phyloP scores from a whole-genome alignment of 2,113 vertebrate species.

The Lophura nycthemera region DNA sequence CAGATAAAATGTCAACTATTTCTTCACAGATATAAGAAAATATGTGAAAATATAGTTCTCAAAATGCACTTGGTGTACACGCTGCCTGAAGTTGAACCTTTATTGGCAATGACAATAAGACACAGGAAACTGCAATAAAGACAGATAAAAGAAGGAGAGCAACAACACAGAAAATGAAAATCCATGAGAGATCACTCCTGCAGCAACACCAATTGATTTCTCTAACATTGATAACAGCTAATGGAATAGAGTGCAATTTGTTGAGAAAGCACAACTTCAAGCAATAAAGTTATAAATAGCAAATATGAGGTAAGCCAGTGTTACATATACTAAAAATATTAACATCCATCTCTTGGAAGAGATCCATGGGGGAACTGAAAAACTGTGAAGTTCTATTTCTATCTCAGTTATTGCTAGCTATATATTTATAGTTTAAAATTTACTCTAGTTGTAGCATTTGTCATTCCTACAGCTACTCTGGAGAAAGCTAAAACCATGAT shows the following conservation, averaged over 20 bases:
- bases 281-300: background rate
- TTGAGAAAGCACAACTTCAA: background rate
- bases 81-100: background rate
- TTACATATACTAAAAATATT: background rate
- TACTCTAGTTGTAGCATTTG: background rate
- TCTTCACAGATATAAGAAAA: background rate
- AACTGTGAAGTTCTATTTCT: background rate
- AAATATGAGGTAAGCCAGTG: background rate
- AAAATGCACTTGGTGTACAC: background rate
- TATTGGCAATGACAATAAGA: background rate
- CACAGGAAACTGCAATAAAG: background rate
- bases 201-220: slow-evolving; percentile 8
- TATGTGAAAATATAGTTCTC: background rate
- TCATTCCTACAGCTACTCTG: background rate
- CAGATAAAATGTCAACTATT: background rate
- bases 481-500: background rate
- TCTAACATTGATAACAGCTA: background rate
- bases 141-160: background rate
- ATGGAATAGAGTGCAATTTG: background rate
- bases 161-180: slow-evolving; percentile 4
- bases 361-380: background rate
- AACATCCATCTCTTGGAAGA: background rate
- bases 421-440: background rate
- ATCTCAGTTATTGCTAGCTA: background rate
- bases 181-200: background rate